Percentiles rank a stretch among this genome's conserved stretches.
phyloP scores from a whole-genome alignment of 2,888 invertebrate genomes.

The Phaonia tiefii region DNA sequence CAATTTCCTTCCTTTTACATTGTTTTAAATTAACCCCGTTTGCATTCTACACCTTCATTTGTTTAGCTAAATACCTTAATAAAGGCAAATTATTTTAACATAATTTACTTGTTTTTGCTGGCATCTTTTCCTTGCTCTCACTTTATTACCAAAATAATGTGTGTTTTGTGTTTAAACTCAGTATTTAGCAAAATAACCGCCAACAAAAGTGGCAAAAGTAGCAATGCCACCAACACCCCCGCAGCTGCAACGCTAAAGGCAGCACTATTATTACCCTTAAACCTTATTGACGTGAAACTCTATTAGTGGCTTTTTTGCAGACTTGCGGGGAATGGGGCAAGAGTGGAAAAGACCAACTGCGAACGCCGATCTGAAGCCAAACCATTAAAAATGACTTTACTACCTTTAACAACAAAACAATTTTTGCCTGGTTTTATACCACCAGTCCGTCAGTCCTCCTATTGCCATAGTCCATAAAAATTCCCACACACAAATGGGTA shows the following conservation, averaged over 20 bases:
- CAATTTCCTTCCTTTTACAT: too few relatives aligned
- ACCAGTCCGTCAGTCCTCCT: slow-evolving; percentile 9
- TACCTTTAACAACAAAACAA: slow-evolving; percentile 48
- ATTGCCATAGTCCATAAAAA: too few relatives aligned
- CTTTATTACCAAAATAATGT: slow-evolving; percentile 31
- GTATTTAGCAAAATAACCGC: slow-evolving; percentile 39
- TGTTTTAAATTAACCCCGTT: not conserved
- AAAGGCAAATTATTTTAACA: slow-evolving; percentile 40
- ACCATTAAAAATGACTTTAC: slow-evolving; percentile 49
- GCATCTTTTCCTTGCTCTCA: not conserved
- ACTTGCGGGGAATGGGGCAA: not conserved
- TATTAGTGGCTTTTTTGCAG: slow-evolving; percentile 43
- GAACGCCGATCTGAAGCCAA: slow-evolving; percentile 14
- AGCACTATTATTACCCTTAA: slow-evolving; percentile 26
- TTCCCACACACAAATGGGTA: not conserved
- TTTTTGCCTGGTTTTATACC: slow-evolving; percentile 36
- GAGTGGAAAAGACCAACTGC: not conserved
- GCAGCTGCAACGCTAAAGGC: too few relatives aligned
- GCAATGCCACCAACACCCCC: not conserved
- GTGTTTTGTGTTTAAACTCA: slow-evolving; percentile 19
- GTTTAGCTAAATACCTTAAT: slow-evolving; percentile 22
- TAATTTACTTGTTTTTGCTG: slow-evolving; percentile 29
- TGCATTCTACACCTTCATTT: slow-evolving; percentile 9
- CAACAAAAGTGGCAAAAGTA: slow-evolving; percentile 20
- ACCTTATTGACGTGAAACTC: slow-evolving; percentile 33